A percentile compares a stretch with the other conserved stretches of the same genome.
Evolutionary conservation across 2,113 vertebrate species (phyloP).

Genomic region (Crotophaga sulcirostris): DNA sequence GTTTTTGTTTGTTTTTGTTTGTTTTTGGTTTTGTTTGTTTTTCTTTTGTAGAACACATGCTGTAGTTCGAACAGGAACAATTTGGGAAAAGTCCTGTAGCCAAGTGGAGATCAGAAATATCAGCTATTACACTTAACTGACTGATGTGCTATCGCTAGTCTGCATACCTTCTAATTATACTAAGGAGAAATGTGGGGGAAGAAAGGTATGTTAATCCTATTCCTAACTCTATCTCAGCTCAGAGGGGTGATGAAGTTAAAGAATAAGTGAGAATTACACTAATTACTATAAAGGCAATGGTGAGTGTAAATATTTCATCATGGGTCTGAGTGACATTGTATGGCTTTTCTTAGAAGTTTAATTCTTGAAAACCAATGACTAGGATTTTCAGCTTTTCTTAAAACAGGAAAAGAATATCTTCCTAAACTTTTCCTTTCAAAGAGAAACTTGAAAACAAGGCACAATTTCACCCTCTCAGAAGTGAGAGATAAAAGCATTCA

Average conservation of each 20-base stretch:
- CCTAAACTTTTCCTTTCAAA: neutral
- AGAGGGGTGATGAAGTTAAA: neutral
- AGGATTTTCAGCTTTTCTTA: neutral
- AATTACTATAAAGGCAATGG: neutral
- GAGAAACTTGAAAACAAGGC: neutral
- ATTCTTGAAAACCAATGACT: neutral
- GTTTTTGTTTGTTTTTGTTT: neutral
- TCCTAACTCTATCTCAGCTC: neutral
- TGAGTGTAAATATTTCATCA: neutral
- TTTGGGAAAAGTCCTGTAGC: neutral
- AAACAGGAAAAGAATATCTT: neutral
- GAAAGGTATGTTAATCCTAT: neutral
- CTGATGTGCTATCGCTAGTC: neutral
- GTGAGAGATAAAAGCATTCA: neutral
- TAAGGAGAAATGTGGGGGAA: neutral
- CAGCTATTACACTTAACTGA: neutral
- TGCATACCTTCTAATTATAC: neutral
- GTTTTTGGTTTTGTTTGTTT: neutral
- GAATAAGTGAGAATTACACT: neutral
- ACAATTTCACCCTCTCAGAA: neutral
- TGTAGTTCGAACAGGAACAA: neutral
- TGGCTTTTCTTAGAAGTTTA: neutral
- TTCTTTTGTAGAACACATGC: neutral
- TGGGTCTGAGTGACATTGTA: neutral
- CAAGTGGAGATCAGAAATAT: neutral